Conservation (phyloP, 2,113 vertebrate species). For the Dermatemys mawii region DNA sequence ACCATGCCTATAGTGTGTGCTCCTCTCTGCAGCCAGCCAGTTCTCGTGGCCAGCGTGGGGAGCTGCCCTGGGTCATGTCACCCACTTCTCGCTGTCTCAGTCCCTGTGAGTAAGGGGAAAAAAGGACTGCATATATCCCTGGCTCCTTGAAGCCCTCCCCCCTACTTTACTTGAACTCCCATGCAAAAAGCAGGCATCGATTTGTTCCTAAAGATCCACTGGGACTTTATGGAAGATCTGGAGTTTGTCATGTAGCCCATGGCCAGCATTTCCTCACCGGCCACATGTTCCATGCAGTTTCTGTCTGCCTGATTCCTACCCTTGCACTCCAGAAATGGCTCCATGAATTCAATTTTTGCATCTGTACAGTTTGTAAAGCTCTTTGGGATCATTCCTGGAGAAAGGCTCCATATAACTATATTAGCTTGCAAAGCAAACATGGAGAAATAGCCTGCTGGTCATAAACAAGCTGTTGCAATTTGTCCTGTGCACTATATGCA, state of each 20-base stretch:
- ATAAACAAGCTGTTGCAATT: conserved; percentile 73
- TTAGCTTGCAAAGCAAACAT: conserved; percentile 61
- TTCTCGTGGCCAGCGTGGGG: neutral
- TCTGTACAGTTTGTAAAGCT: conserved; percentile 39
- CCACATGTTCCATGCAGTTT: neutral
- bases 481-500: conserved; percentile 46
- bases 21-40: neutral
- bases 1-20: neutral
- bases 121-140: neutral
- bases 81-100: neutral
- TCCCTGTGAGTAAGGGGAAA: neutral
- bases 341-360: neutral
- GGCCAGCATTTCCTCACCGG: neutral
- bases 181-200: neutral
- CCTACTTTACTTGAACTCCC: neutral
- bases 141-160: neutral
- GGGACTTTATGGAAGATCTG: neutral
- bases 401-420: conserved; percentile 43
- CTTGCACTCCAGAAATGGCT: neutral
- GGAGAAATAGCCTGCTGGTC: conserved; percentile 39
- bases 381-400: conserved; percentile 12
- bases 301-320: neutral
- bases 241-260: neutral
- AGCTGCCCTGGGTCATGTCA: neutral
- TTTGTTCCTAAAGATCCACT: neutral